Conservation (phyloP, 2,888 invertebrate genomes). For the Heliconius hortense region DNA sequence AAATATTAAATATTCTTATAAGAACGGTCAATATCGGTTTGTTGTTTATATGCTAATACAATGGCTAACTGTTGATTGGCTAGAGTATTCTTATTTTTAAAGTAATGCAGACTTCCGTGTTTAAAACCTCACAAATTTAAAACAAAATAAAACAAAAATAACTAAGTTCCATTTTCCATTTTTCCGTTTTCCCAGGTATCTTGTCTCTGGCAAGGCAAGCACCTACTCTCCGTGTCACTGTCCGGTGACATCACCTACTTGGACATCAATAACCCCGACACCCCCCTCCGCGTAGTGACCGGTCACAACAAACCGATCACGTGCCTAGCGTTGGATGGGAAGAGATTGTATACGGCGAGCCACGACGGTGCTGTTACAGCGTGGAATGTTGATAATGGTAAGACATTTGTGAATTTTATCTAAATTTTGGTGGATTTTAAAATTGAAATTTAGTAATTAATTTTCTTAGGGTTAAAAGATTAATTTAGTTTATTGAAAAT, state of each 20-base stretch:
- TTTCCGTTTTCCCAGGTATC: slow-evolving; percentile 86
- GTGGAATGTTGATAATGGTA: slow-evolving; percentile 89
- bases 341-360: slow-evolving; percentile 94
- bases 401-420: neutral
- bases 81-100: too few relatives aligned
- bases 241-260: slow-evolving; percentile 97
- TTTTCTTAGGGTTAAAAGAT: too few relatives aligned
- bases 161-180: too few relatives aligned
- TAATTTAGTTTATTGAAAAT: too few relatives aligned
- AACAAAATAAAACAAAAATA: too few relatives aligned
- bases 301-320: slow-evolving; percentile 99
- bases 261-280: slow-evolving; percentile 91
- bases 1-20: too few relatives aligned
- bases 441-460: too few relatives aligned
- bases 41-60: too few relatives aligned
- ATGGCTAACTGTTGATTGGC: too few relatives aligned
- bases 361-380: slow-evolving; percentile 95
- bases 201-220: slow-evolving; percentile 96
- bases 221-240: slow-evolving; percentile 95
- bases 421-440: neutral
- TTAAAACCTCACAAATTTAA: too few relatives aligned
- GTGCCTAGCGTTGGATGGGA: slow-evolving; percentile 89
- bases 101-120: too few relatives aligned
- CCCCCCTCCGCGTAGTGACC: slow-evolving; percentile 90
- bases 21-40: too few relatives aligned